phyloP scores from a whole-genome alignment of 2,888 invertebrate species.

The Prosapia bicincta region DNA sequence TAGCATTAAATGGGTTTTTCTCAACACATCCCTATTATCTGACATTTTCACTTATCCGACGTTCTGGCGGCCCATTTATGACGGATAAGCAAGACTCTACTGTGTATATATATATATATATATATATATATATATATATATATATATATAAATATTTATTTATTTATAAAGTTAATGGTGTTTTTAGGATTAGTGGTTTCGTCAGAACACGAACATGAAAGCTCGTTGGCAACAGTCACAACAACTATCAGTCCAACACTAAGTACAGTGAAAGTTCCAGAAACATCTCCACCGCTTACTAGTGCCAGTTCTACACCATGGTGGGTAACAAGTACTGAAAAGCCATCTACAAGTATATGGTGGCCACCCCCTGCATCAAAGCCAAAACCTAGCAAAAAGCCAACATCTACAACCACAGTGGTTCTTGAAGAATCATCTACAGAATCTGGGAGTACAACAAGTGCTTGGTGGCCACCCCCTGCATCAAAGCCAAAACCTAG shows the following conservation, averaged over 20 bases:
- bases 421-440: constrained; percentile 4
- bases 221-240: constrained; percentile 24
- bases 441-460: constrained; percentile 26
- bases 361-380: constrained; percentile 15
- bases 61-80: too few relatives aligned
- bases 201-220: constrained; percentile 33
- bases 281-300: background rate
- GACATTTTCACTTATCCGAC: too few relatives aligned
- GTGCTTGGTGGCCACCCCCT: constrained; percentile 29
- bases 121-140: too few relatives aligned
- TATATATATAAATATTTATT: too few relatives aligned
- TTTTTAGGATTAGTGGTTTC: constrained; percentile 24
- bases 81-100: too few relatives aligned
- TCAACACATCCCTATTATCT: too few relatives aligned
- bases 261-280: background rate
- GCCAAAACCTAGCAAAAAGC: too few relatives aligned
- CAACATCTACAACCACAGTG: background rate
- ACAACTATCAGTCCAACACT: constrained; percentile 19
- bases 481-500: background rate
- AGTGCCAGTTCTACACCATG: background rate
- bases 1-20: too few relatives aligned
- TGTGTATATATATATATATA: too few relatives aligned
- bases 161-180: too few relatives aligned
- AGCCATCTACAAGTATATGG: constrained; percentile 14
- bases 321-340: background rate